Base-by-base conservation (phyloP, 2,797 vertebrate species). In the Chelmon rostratus region DNA sequence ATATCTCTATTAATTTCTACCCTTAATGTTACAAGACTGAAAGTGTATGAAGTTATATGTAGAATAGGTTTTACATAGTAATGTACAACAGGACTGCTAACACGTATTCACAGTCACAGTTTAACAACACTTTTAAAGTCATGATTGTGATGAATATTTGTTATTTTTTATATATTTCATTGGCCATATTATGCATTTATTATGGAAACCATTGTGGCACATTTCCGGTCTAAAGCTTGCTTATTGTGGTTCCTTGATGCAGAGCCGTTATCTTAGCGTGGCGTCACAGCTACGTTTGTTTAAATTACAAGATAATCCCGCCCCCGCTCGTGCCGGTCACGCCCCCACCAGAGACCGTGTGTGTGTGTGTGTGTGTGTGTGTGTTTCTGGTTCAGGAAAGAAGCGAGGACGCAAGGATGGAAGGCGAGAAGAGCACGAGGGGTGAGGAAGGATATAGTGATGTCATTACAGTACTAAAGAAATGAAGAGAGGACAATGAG, bases 251-350 rank as follows among this genome's bases (percentile, higher is more conserved):
- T 2, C 0, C 44, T 85, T 79, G 57, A 54, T 15, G 21, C 15
- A 19, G 4, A 19, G 18, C 10, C 0, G 1, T 23, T 64, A 2
- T 42, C 1, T 52, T 2, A 0, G 1, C 8, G 5, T 67, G 11
- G 3, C 82, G 82, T 88, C 74, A 83, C n/a, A 15, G 0, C 21
- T 33, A 70, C 82, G 76, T 67, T 12, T 0, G 54, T n/a, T 11
- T 8, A 21, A 52, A 21, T 44, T 28, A 44, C 3, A 38, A 25
- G 13, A 21, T 23, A 42, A 44, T 59, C 2, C 52, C 78, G 46
- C 71, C 81, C 50, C 3, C 5, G 0, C 31, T 19, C 25, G 42
- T 73, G 42, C 12, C 19, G 35, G 31, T 0, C 73, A 73, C 81
- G 42, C 76, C 76, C 73, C 73, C 76, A 28, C 0, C 2, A 2